phyloP scores from a whole-genome alignment of 2,888 invertebrate genomes.

The Trypoxylon attenuatum region DNA sequence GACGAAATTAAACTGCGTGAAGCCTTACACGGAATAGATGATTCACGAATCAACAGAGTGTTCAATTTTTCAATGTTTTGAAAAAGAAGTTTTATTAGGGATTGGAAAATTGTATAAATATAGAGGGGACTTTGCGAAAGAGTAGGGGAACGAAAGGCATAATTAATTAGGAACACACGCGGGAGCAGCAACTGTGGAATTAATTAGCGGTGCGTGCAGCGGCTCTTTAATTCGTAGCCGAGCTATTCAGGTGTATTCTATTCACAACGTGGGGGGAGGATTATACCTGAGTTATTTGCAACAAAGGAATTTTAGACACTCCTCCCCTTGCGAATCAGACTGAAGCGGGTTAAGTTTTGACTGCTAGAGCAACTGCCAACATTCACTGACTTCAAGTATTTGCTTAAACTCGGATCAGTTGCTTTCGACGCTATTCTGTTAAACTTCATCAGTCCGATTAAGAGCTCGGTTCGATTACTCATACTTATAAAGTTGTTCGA shows the following conservation, averaged over 20 bases:
- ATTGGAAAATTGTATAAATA: no score
- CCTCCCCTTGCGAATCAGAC: constrained; percentile 12
- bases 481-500: not conserved
- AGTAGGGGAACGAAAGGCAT: not conserved
- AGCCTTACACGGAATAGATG: no score
- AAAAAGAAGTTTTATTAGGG: no score
- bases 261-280: constrained; percentile 17
- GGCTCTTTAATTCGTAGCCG: constrained; percentile 4
- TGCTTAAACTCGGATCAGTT: constrained; percentile 13
- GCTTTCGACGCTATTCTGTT: not conserved
- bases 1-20: constrained; percentile 16
- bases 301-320: constrained; percentile 8
- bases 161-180: not conserved
- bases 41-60: no score
- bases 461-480: not conserved
- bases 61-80: no score
- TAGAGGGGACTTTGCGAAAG: no score
- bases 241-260: constrained; percentile 22
- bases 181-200: constrained; percentile 5
- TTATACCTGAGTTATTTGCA: not conserved
- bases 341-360: constrained; percentile 26
- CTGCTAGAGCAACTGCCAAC: constrained; percentile 8
- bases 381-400: not conserved
- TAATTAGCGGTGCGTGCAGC: constrained; percentile 8
- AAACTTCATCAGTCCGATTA: not conserved